Base-by-base conservation (phyloP, 2,113 vertebrate genomes). In the Neodon shergylaensis region DNA sequence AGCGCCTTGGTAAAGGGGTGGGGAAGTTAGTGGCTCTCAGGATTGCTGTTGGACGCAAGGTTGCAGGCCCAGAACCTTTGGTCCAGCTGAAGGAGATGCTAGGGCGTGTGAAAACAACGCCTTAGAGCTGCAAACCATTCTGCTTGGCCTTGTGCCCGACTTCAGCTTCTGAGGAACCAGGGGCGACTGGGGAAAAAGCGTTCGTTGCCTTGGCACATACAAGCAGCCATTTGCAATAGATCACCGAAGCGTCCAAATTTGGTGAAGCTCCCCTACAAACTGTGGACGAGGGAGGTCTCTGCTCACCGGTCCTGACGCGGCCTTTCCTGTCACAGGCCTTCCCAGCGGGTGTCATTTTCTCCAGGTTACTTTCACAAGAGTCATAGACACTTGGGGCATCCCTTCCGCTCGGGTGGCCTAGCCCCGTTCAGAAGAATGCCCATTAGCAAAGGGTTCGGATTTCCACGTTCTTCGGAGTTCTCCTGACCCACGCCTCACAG, bases 141-240 rank as follows among this genome's bases (percentile, higher is more conserved):
- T 1, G 7, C 2, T 42, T 61, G 84, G 24, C 70, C 77, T 58
- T 47, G 21, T 54, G 66, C 26, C 58, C 0, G n/a, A 22, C 24
- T 16, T 24, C 0, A 19, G 70, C 61, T 79, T 68, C 82, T 3
- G 2, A 63, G 76, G 66, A 93, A 39, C 17, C n/a, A 0, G 2
- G 4, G 10, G 82, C 54, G 0, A 44, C 44, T 5, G 26, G 3
- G 19, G 28, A 52, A 66, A 33, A 36, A 6, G 13, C 0, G 0
- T 76, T 33, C 19, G 2, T 74, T 44, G 92, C 47, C 88, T 68
- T 61, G 77, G 82, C 82, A 47, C 16, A 14, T 79, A 85, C 73
- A 74, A 76, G 22, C 68, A 87, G 81, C 44, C 87, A 22, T 89
- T 95, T 83, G 52, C 66, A 68, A 63, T 7, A 70, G 49, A 61